Percentiles rank a stretch among this genome's conserved stretches.
These are phyloP conservation scores for Caligus rogercresseyi DNA, from an alignment of 1,140 invertebrate species.

Conservation along the genomic window DNA sequence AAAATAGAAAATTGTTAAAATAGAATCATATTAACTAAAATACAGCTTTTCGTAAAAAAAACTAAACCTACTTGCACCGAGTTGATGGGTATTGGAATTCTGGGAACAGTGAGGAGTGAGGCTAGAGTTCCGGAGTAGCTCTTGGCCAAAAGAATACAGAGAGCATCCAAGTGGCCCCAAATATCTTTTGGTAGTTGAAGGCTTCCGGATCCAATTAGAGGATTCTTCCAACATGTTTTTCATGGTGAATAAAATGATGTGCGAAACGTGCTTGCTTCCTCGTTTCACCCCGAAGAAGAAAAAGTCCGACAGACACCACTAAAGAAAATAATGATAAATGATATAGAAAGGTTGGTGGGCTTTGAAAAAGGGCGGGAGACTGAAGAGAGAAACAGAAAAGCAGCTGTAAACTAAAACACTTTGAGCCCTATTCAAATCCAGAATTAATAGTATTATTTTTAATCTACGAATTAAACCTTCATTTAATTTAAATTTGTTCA, in stretches of 20 bases:
- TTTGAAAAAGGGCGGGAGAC: too few relatives aligned
- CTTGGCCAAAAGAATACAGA: neutral
- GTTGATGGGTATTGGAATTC: neutral
- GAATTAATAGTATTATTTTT: too few relatives aligned
- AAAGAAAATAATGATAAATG: neutral
- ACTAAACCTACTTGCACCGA: neutral
- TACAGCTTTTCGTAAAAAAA: too few relatives aligned
- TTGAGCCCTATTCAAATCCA: too few relatives aligned
- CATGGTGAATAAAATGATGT: neutral
- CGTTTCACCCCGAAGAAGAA: too few relatives aligned
- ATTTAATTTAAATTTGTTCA: too few relatives aligned
- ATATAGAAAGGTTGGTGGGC: too few relatives aligned
- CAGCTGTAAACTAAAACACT: too few relatives aligned
- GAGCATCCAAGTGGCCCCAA: neutral
- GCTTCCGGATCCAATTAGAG: neutral
- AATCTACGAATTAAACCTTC: too few relatives aligned
- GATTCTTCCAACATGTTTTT: neutral
- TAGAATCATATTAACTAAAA: too few relatives aligned
- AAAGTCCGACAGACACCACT: neutral
- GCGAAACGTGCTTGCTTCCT: neutral
- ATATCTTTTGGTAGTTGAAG: conserved; percentile 1
- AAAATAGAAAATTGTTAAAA: too few relatives aligned
- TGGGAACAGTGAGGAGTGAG: neutral
- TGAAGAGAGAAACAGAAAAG: too few relatives aligned
- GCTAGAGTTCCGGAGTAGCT: conserved; percentile 3